Conservation (phyloP, 1,140 invertebrate species). For the Melitaea cinxia region DNA sequence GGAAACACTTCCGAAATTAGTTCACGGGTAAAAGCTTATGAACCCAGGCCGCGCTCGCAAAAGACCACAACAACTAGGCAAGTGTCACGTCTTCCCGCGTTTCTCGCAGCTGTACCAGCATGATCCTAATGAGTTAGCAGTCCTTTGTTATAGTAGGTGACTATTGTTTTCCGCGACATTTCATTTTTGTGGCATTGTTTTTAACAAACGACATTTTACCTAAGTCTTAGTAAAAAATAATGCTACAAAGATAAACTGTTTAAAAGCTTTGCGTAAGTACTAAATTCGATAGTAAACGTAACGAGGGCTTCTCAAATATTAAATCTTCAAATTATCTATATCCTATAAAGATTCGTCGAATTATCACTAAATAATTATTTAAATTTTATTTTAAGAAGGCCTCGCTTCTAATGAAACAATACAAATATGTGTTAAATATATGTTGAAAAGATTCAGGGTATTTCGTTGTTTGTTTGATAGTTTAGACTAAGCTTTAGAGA, state of each 20-base stretch:
- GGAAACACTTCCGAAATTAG: conserved; percentile 73
- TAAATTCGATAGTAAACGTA: background rate
- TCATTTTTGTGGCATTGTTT: background rate
- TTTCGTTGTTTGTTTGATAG: conserved; percentile 1
- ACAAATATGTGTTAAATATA: background rate
- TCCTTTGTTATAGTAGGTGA: conserved; percentile 2
- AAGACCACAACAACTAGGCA: conserved; percentile 65
- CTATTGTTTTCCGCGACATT: background rate
- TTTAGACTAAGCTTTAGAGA: no score
- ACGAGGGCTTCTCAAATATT: background rate
- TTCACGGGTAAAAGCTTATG: conserved; percentile 67
- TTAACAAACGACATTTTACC: background rate
- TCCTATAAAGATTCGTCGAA: background rate
- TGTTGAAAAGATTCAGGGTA: background rate
- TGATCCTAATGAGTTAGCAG: conserved; percentile 35
- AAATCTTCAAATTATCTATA: background rate
- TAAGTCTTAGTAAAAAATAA: background rate
- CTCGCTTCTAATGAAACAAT: background rate
- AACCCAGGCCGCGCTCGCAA: conserved; percentile 66
- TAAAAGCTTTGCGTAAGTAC: conserved; percentile 10
- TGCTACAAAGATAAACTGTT: conserved; percentile 1
- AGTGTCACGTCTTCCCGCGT: conserved; percentile 64
- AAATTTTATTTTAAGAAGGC: background rate
- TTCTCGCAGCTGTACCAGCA: conserved; percentile 53
- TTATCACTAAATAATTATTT: background rate